Percentiles rank a stretch among this genome's conserved stretches.
Conservation (phyloP, 2,888 invertebrate species). For the Athalia cordata region DNA sequence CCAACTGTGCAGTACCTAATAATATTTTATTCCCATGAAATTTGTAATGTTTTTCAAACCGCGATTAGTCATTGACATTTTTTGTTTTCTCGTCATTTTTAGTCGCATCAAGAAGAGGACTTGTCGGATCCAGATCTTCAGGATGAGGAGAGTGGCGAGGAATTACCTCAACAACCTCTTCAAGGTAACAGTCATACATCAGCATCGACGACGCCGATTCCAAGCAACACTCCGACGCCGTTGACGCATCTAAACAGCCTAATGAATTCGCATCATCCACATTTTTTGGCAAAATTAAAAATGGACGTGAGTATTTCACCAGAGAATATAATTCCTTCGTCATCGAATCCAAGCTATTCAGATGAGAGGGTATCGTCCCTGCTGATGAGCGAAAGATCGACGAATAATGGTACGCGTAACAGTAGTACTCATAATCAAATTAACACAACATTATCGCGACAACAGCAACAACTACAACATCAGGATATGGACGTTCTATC, state of each 20-base stretch:
- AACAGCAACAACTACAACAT: conserved; percentile 26
- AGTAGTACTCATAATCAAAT: conserved; percentile 28
- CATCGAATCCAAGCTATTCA: conserved; percentile 35
- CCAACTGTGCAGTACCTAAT: no score
- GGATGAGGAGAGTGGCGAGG: conserved; percentile 75
- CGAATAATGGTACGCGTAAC: neutral
- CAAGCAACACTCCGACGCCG: conserved; percentile 69
- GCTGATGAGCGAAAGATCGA: conserved; percentile 33
- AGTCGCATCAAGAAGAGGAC: conserved; percentile 78
- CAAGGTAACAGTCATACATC: conserved; percentile 64
- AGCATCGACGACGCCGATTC: conserved; percentile 54
- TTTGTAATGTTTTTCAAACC: neutral
- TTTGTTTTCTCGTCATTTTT: conserved; percentile 58
- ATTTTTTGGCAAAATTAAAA: conserved; percentile 72
- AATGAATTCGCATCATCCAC: conserved; percentile 77
- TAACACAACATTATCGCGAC: conserved; percentile 39
- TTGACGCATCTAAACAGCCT: conserved; percentile 74
- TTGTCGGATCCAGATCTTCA: conserved; percentile 76
- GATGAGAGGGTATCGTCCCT: conserved; percentile 25
- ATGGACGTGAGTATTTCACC: conserved; percentile 64
- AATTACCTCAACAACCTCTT: conserved; percentile 68
- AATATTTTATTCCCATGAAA: no score
- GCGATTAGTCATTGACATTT: neutral
- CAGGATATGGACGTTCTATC: conserved; percentile 62
- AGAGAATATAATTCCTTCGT: conserved; percentile 10